Evolutionary conservation across 2,888 invertebrate genomes (phyloP), one percentile per base, ranked within the genome.

Genomic region (Drosophila pullipes): DNA sequence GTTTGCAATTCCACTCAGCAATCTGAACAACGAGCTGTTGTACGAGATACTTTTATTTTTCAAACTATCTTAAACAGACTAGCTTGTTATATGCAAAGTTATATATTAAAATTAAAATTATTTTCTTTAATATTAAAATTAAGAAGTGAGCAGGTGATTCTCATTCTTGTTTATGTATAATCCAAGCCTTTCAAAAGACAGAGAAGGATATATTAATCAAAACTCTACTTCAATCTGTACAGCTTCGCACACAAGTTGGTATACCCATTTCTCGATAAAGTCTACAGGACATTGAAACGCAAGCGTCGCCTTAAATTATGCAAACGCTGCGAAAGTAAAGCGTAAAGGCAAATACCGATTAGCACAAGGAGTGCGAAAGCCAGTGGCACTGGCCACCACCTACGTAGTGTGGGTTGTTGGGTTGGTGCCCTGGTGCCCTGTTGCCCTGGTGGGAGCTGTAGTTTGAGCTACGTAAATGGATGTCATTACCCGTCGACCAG

Each of bases 401-500:
- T 13, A 16, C n/a, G 16, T 47, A 41, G 60, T 39, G 39, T n/a
- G 47, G 31, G 39, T 16, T 11, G 50, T 9, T 22, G 3, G 25
- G 18, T 22, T 37, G n/a, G n/a, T n/a, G n/a, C n/a, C n/a, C n/a
- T n/a, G 30, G 18, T 18, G 37, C 13, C 59, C 22, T 53, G 31
- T 7, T n/a, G 35, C 11, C 60, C 30, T 41, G 31, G 18, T 16
- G 37, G n/a, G 37, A 37, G 50, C 16, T 28, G 59, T 67, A 74
- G 68, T 77, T 77, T 74, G 73, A 72, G 82, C 77, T 71, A 76
- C 78, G 82, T 79, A 90, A 90, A 89, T 89, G 87, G 85, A 73
- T 89, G 78, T 86, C 90, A 89, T 89, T 89, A 90, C 78, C 82
- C 86, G 71, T 77, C 63, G 76, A 69, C 69, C 69, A 63, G 85